Conservation (phyloP, 2,113 vertebrate species). For the Talpa occidentalis region DNA sequence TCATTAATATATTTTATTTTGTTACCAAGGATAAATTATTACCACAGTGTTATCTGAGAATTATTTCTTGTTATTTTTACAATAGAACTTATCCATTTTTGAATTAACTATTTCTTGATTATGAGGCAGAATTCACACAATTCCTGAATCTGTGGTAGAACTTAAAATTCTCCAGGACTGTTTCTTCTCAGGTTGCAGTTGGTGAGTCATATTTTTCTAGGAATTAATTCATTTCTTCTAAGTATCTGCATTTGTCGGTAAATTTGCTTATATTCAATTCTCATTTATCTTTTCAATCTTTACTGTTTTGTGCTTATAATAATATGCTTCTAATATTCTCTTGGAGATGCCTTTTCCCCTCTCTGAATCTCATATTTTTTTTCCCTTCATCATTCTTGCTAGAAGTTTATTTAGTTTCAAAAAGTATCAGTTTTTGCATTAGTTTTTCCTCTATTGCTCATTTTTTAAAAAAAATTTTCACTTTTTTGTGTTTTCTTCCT, state of each 20-base stretch:
- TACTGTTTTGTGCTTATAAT: not conserved
- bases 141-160: not conserved
- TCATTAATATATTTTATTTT: not conserved
- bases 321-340: not conserved
- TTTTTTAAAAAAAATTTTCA: not conserved
- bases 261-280: not conserved
- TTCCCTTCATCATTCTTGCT: not conserved
- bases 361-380: not conserved
- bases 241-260: not conserved
- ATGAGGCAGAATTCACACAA: not conserved
- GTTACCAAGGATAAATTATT: not conserved
- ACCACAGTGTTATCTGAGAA: not conserved
- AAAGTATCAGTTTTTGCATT: slow-evolving; percentile 2
- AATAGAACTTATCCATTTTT: not conserved
- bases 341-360: not conserved
- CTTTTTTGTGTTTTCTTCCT: not conserved
- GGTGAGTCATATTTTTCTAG: not conserved
- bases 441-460: not conserved
- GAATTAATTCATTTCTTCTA: not conserved
- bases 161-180: not conserved
- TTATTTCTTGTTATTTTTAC: not conserved
- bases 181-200: not conserved
- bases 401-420: not conserved
- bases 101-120: not conserved
- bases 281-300: not conserved